Base-by-base conservation (phyloP, 2,113 vertebrate species). In the Telmatochromis brachygnathus region DNA sequence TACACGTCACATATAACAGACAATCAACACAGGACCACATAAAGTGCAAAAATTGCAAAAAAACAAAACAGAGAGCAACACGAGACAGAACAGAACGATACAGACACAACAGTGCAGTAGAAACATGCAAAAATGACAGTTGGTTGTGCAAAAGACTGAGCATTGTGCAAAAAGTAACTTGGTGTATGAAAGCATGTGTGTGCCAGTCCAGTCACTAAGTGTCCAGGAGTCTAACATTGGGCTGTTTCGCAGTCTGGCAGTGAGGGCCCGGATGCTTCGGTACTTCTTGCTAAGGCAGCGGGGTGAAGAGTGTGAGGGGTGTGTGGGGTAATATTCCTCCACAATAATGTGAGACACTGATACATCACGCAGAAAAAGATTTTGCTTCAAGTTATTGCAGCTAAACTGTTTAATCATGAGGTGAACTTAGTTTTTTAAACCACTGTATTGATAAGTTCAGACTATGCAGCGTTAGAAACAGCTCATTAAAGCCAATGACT, bases 401-500 rank as follows among this genome's bases (percentile, higher is more conserved):
- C 60, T 65, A 7, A 12, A 15, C n/a, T 70, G n/a, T 39, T 9
- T 7, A 70, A 70, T 70, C n/a, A 21, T 42, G 35, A 3, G 35
- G 65, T 70, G 65, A 39, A 39, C 5, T 68, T 39, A 21, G 19
- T 39, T 68, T 62, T 68, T 68, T n/a, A 42, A 39, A 70, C n/a
- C 35, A 70, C n/a, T 6, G 35, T 23, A 23, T 21, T 65, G 4
- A 37, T 65, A 65, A 37, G 19, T n/a, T 65, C 60, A 65, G 33
- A 13, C 19, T 65, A n/a, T n/a, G 1, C 30, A n/a, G 60, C 0
- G 10, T 8, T 65, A 65, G 60, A 0, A 65, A 65, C 60, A 65
- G 60, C 10, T 65, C 6, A 65, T 65, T 7, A 37, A 65, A 65
- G 30, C 60, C 60, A 65, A 37, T 7, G 60, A 65, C 30, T 35